Percentiles rank a stretch among this genome's conserved stretches.
Conservation (phyloP, 2,888 invertebrate genomes). For the Octonoba sinensis region DNA sequence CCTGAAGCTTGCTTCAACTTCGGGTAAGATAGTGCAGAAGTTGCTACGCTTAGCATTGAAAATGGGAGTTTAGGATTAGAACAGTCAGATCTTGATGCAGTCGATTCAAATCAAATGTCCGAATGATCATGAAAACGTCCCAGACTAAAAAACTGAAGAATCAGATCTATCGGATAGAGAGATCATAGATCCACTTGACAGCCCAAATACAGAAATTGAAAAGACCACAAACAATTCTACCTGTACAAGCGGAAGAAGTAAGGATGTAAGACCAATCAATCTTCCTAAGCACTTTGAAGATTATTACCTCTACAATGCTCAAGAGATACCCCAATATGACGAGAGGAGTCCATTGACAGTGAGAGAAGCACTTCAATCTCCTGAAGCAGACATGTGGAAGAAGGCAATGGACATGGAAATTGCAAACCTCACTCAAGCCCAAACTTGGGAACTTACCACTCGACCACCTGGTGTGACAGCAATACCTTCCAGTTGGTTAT, state of each 20-base stretch:
- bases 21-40: not conserved
- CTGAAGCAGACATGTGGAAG: slow-evolving; percentile 5
- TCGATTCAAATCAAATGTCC: not conserved
- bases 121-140: no score
- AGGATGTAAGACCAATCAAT: not conserved
- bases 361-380: not conserved
- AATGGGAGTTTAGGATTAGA: not conserved
- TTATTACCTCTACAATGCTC: slow-evolving; percentile 5
- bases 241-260: not conserved
- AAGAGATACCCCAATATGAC: not conserved
- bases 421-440: not conserved
- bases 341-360: not conserved
- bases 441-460: slow-evolving; percentile 12
- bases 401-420: slow-evolving; percentile 28
- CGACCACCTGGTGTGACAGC: slow-evolving; percentile 12
- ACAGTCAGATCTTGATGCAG: not conserved
- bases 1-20: no score
- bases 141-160: not conserved
- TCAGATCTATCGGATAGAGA: not conserved
- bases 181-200: not conserved
- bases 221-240: not conserved
- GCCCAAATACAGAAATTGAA: not conserved
- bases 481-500: slow-evolving; percentile 3
- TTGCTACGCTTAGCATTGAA: no score
- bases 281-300: not conserved